Percentiles rank a stretch among this genome's conserved stretches.
phyloP scores from a whole-genome alignment of 2,113 vertebrate species.

The Hiodon alosoides region DNA sequence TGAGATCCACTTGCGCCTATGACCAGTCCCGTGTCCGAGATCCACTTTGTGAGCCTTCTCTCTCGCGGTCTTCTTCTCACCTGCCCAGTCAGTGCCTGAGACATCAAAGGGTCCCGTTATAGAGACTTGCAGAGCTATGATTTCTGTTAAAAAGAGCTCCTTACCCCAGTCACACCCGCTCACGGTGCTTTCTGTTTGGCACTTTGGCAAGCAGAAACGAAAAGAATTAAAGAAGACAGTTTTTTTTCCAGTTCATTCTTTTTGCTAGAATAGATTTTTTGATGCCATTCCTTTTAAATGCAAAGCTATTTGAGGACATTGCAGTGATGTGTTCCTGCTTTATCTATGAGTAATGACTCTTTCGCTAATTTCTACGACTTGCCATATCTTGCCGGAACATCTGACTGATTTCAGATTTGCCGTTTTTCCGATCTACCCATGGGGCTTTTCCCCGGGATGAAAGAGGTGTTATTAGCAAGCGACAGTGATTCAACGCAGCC shows the following conservation, averaged over 20 bases:
- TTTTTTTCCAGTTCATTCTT: background rate
- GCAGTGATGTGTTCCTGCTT: slow-evolving; percentile 19
- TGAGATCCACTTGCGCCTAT: too few relatives aligned
- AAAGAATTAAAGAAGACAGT: background rate
- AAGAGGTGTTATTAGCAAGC: slow-evolving; percentile 68
- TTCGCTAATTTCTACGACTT: slow-evolving; percentile 58
- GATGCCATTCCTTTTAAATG: slow-evolving; percentile 31
- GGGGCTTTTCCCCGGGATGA: slow-evolving; percentile 61
- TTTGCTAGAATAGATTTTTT: slow-evolving; percentile 22
- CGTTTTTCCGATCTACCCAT: slow-evolving; percentile 62
- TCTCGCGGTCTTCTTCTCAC: too few relatives aligned
- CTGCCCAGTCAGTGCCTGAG: too few relatives aligned
- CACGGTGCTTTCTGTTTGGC: background rate
- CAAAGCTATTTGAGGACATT: slow-evolving; percentile 46
- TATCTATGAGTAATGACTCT: slow-evolving; percentile 53
- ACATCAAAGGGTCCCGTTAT: background rate
- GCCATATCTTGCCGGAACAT: slow-evolving; percentile 53
- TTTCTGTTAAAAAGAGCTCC: background rate
- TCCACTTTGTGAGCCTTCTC: too few relatives aligned
- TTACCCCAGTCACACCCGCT: background rate
- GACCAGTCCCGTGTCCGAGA: too few relatives aligned
- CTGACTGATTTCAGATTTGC: slow-evolving; percentile 63
- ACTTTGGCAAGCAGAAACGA: background rate
- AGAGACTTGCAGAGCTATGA: background rate
- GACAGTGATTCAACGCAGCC: slow-evolving; percentile 65